Conservation (phyloP, 2,797 vertebrate species). For the Pterois miles region DNA sequence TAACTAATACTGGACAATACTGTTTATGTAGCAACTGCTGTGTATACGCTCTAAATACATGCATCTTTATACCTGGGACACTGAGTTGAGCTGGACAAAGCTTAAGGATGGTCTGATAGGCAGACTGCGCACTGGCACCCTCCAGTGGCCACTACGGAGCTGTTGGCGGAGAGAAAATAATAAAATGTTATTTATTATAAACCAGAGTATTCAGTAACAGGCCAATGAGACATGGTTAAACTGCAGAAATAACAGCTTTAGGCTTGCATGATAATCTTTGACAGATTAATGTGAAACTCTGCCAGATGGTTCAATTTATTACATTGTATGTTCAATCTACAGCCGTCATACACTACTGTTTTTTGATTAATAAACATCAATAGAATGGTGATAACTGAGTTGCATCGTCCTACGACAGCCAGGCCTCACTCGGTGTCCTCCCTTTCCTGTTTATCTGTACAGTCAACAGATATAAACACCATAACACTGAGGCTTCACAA, state of each 20-base stretch:
- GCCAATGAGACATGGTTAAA: neutral
- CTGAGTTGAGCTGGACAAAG: conserved; percentile 72
- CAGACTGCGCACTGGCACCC: conserved; percentile 72
- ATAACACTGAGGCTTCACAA: no score
- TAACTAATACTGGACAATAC: neutral
- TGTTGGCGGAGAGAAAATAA: conserved; percentile 50
- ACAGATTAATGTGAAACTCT: neutral
- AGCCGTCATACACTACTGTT: neutral
- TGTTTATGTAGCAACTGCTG: neutral
- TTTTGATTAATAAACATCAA: neutral
- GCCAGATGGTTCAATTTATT: neutral
- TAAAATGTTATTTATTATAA: neutral
- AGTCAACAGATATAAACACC: no score
- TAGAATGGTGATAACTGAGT: neutral
- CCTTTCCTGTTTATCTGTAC: neutral
- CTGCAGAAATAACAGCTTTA: neutral
- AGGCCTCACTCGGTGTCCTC: neutral
- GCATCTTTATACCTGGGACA: conserved; percentile 76
- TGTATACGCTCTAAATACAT: neutral
- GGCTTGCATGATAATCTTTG: neutral
- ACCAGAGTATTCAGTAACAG: neutral
- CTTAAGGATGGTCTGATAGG: conserved; percentile 72
- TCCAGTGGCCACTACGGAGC: conserved; percentile 82
- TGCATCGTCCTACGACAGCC: neutral
- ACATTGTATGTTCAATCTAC: neutral